Evolutionary conservation across 2,113 vertebrate genomes (phyloP), one percentile per base, ranked within the genome.

Genomic region (Trematocara stigmaticum): DNA sequence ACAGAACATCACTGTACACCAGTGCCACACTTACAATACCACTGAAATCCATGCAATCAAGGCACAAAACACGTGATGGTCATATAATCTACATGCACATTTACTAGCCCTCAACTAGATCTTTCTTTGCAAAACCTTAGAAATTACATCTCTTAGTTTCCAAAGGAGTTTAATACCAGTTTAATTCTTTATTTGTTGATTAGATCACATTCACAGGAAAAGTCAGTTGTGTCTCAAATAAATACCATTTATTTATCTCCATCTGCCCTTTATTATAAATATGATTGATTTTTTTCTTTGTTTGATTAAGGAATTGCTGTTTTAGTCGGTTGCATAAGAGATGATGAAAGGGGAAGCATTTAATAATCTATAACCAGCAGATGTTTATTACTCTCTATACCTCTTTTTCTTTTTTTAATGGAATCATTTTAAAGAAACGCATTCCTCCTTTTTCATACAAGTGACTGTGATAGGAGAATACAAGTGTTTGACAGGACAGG

Each of bases 1-100:
- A 90, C 88, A 92, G 86, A 94, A 81, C 90, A 94, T 92, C 82
- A 94, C 86, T 87, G 83, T 55, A 57, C 84, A 93, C 89, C 82
- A 88, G 85, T 89, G 83, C 42, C 5, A 61, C 87, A 89, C 84
- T 93, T 92, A 91, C 92, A 90, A 92, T 87, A 84, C 82, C 88
- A 66, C 51, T 13, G 7, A 6, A n/a, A 84, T 86, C 85, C 10
- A 59, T 47, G 87, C 90, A 88, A 86, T 80, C 81, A 84, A 82
- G 61, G 79, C 82, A 87, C 59, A 81, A 61, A 81, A 85, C 35
- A 78, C 29, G 55, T 80, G 16, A 84, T 79, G 66, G 53, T 40
- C 74, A 81, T 56, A 16, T 52, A 79, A 66, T 49, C 12, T 16
- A 57, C 57, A 74, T 78, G 69, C 85, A 76, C 40, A 55, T 42